These are phyloP conservation scores for Phaonia tiefii DNA, from an alignment of 2,888 invertebrate species.

Conservation along the genomic window DNA sequence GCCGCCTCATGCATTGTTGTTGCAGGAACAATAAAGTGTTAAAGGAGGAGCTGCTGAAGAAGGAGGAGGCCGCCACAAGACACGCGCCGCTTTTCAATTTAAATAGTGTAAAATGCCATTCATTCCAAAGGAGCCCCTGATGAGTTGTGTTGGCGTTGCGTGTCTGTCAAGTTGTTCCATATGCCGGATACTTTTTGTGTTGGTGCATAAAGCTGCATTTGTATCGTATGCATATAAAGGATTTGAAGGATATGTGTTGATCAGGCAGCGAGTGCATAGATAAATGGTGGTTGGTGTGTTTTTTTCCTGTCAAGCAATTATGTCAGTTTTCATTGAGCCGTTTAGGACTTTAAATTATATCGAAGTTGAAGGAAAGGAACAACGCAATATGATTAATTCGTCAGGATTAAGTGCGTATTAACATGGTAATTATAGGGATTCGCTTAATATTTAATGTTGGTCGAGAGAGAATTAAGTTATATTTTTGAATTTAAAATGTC, in stretches of 20 bases:
- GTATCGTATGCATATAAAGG: neutral
- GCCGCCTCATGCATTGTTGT: neutral
- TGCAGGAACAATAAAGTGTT: neutral
- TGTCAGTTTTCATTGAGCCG: constrained; percentile 20
- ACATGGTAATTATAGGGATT: neutral
- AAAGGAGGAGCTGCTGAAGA: constrained; percentile 3
- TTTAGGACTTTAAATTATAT: constrained; percentile 13
- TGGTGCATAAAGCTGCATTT: neutral
- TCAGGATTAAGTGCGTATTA: neutral
- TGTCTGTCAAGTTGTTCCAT: constrained; percentile 23
- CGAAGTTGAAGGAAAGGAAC: neutral
- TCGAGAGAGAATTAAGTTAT: neutral
- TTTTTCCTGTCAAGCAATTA: constrained; percentile 3
- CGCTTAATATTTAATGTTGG: neutral
- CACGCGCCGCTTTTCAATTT: constrained; percentile 13
- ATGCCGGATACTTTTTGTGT: neutral
- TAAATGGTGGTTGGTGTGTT: neutral
- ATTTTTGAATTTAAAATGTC: neutral
- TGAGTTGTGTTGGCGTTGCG: constrained; percentile 2
- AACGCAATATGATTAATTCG: neutral
- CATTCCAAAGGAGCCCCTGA: neutral
- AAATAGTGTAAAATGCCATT: neutral
- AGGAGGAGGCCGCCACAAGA: no score
- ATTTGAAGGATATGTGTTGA: neutral
- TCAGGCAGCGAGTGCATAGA: neutral